These are phyloP conservation scores for Leucoraja ocellata DNA, from an alignment of 2,797 vertebrate genomes.

Conservation along the genomic window DNA sequence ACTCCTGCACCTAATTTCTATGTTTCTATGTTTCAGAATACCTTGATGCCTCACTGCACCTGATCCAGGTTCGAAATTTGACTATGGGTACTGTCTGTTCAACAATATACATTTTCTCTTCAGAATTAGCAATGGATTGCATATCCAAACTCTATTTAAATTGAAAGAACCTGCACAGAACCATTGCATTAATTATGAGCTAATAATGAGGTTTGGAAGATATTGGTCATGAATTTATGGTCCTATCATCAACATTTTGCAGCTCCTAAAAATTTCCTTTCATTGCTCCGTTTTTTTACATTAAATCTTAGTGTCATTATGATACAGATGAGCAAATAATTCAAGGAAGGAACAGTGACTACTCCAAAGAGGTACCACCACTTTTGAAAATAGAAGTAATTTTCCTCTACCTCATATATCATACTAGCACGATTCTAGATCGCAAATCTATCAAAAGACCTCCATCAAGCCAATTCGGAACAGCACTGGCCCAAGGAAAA, in stretches of 20 bases:
- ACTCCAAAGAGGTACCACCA: background rate
- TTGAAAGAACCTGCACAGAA: background rate
- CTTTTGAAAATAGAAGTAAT: background rate
- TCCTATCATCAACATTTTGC: background rate
- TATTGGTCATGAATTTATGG: background rate
- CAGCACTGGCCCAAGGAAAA: background rate
- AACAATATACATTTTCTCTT: background rate
- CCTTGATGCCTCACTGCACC: too few species aligned
- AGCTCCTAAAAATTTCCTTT: background rate
- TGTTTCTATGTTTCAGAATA: background rate
- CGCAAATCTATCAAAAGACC: background rate
- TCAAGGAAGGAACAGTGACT: background rate
- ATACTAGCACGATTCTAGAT: background rate
- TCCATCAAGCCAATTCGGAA: background rate
- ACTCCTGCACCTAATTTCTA: too few species aligned
- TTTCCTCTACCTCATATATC: background rate
- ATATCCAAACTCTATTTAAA: background rate
- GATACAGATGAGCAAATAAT: background rate
- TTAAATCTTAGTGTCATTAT: background rate
- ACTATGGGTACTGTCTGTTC: background rate
- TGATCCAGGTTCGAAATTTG: too few species aligned
- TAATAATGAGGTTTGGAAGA: background rate
- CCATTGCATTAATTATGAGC: background rate
- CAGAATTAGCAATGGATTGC: background rate
- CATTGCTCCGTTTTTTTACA: background rate